A percentile compares a stretch with the other conserved stretches of the same genome.
Evolutionary conservation across 1,140 invertebrate genomes (phyloP).

Genomic region (Hyposmocoma kahamanoa): DNA sequence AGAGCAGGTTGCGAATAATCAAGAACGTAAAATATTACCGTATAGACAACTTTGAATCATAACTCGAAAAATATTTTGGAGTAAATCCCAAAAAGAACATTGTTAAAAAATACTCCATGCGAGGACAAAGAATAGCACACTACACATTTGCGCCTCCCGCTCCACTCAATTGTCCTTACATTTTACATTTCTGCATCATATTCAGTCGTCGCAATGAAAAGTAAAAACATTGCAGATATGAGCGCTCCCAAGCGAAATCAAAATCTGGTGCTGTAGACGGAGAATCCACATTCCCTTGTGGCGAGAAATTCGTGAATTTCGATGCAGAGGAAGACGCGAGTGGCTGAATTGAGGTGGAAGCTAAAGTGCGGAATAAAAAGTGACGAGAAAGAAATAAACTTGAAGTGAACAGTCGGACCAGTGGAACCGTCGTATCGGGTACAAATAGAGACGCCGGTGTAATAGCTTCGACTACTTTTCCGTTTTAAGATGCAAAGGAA

Average conservation of each 20-base stretch:
- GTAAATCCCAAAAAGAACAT: conserved; percentile 29
- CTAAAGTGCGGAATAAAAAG: conserved; percentile 66
- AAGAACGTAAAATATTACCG: not conserved
- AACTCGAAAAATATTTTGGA: not conserved
- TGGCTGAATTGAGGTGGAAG: conserved; percentile 63
- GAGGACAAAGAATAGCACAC: conserved; percentile 41
- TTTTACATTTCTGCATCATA: conserved; percentile 70
- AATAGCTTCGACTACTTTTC: not conserved
- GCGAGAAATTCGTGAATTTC: conserved; percentile 42
- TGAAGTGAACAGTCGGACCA: conserved; percentile 20
- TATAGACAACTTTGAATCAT: not conserved
- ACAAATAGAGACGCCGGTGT: not conserved
- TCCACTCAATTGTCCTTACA: conserved; percentile 65
- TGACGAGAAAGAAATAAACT: conserved; percentile 62
- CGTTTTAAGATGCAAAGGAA: too few relatives aligned
- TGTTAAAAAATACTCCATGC: conserved; percentile 34
- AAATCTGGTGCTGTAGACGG: conserved; percentile 8
- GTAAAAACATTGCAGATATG: conserved; percentile 61
- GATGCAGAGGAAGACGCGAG: conserved; percentile 56
- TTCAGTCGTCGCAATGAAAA: conserved; percentile 61
- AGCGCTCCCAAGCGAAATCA: conserved; percentile 8
- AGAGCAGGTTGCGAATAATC: too few relatives aligned
- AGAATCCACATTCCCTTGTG: conserved; percentile 17
- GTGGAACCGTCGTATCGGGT: not conserved
- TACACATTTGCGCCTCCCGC: conserved; percentile 51